phyloP scores from a whole-genome alignment of 2,113 vertebrate species.

The cattle (Bos taurus) region ARS-UCD2.0 NC_037331.1:30090001-30090500 shows the following conservation, averaged over 20 bases:
- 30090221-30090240: not conserved
- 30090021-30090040: not conserved
- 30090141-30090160: not conserved
- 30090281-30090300: not conserved
- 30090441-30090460: not conserved
- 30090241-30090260: not conserved
- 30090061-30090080: not conserved
- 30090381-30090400: not conserved
- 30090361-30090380: not conserved
- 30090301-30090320: not conserved
- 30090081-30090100: not conserved
- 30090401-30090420: not conserved
- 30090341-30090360: not conserved
- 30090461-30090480: not conserved
- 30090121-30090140: not conserved
- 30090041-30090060: not conserved
- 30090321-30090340: not conserved
- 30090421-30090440: not conserved
- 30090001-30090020: not conserved
- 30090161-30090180: not conserved
- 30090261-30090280: not conserved
- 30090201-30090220: not conserved
- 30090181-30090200: not conserved
- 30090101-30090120: not conserved
- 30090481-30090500: not conserved